These are phyloP conservation scores for Muscicapa striata DNA, from an alignment of 2,797 vertebrate species.

Conservation along the genomic window DNA sequence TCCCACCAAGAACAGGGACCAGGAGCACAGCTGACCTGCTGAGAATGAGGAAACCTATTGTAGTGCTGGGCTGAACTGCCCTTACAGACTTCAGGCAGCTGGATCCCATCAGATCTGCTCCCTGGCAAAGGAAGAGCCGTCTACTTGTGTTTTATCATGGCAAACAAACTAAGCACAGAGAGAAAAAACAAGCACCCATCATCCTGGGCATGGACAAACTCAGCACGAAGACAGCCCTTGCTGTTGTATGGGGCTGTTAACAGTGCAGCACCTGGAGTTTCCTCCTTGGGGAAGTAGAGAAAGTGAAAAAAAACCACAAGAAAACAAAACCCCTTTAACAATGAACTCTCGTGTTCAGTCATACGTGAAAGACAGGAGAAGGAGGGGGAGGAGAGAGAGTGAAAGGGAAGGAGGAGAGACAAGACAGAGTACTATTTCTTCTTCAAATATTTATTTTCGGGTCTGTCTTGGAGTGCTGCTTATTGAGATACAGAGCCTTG, in stretches of 20 bases:
- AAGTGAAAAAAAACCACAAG: neutral
- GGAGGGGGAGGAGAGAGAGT: neutral
- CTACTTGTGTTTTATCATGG: neutral
- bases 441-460: conserved; percentile 71
- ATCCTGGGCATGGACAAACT: neutral
- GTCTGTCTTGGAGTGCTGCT: conserved; percentile 25
- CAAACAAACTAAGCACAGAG: conserved; percentile 5
- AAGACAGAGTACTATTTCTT: conserved; percentile 48
- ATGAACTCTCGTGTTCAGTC: conserved; percentile 39
- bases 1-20: neutral
- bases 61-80: neutral
- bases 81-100: neutral
- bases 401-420: neutral
- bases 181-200: neutral
- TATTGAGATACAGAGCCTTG: conserved; percentile 37
- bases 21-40: neutral
- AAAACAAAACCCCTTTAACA: conserved; percentile 25
- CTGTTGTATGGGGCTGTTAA: neutral
- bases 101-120: neutral
- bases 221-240: neutral
- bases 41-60: neutral
- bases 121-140: neutral
- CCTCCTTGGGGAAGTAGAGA: neutral
- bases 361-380: conserved; percentile 4
- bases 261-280: neutral